Evolutionary conservation across 64 coral and sea anemone species (phyloP).

Genomic region (Acropora yongei): DNA sequence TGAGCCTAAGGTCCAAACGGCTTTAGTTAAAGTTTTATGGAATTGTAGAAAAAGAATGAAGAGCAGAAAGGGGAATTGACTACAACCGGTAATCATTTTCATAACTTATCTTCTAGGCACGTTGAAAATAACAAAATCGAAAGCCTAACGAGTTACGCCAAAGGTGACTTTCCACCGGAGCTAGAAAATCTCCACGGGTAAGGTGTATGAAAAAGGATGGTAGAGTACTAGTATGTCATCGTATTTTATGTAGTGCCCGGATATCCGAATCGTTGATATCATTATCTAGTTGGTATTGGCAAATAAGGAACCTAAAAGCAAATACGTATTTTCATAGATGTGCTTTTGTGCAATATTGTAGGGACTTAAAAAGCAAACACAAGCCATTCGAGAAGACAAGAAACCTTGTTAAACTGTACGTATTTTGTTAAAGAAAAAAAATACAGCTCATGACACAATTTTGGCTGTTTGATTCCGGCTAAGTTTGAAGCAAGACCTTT

Average conservation of each 20-base stretch:
- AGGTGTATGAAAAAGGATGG: neutral
- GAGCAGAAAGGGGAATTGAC: no score
- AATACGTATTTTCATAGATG: neutral
- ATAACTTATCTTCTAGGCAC: constrained; percentile 51
- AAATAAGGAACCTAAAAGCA: no score
- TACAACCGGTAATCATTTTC: neutral
- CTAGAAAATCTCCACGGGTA: constrained; percentile 78
- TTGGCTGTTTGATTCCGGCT: no score
- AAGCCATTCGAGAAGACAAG: constrained; percentile 80
- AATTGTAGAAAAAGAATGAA: no score
- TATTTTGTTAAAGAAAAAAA: neutral
- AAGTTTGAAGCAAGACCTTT: neutral
- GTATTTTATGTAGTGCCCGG: no score
- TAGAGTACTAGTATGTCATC: neutral
- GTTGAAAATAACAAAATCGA: constrained; percentile 76
- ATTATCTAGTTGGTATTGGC: no score
- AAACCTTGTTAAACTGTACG: constrained; percentile 74
- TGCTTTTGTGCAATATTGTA: constrained; percentile 19
- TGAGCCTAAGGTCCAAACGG: no score
- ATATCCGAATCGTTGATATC: neutral
- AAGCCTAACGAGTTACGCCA: constrained; percentile 69
- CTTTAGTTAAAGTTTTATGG: no score
- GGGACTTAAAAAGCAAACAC: constrained; percentile 75
- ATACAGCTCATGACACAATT: neutral
- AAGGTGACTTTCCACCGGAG: constrained; percentile 81